Percentiles rank a stretch among this genome's conserved stretches.
These are phyloP conservation scores for Chaetops frenatus DNA, from an alignment of 2,113 vertebrate species.

Conservation along the genomic window DNA sequence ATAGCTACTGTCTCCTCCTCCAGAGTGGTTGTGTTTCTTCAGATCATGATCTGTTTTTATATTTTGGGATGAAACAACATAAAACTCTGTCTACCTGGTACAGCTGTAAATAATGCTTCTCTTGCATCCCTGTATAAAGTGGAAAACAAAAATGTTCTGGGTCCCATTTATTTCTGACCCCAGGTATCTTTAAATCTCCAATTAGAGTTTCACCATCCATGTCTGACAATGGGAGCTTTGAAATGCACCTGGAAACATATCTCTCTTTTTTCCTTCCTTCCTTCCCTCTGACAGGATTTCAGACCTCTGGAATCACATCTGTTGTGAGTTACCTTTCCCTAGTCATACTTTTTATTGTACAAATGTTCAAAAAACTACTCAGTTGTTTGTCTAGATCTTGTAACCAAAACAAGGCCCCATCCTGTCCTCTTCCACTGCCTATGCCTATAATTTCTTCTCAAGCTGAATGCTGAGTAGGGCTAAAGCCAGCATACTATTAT, in stretches of 20 bases:
- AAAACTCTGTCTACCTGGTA: not conserved
- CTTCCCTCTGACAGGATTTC: not conserved
- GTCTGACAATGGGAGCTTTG: not conserved
- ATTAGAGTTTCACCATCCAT: not conserved
- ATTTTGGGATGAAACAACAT: not conserved
- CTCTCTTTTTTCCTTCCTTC: not conserved
- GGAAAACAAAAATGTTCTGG: not conserved
- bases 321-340: not conserved
- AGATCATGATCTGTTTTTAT: not conserved
- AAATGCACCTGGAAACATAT: not conserved
- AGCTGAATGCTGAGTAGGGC: not conserved
- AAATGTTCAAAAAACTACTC: not conserved
- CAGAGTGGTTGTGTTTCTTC: not conserved
- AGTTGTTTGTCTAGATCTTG: conserved; percentile 1
- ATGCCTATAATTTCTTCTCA: not conserved
- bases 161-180: not conserved
- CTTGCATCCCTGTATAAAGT: not conserved
- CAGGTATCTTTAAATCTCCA: not conserved
- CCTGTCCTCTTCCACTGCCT: not conserved
- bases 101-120: not conserved
- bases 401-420: conserved; percentile 24
- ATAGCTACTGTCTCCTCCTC: not conserved
- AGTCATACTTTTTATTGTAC: not conserved
- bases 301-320: not conserved
- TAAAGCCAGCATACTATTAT: not conserved